Evolutionary conservation across 2,797 vertebrate species (phyloP), one percentile per base, ranked within the genome.

Genomic region (Thripadectes ignobilis): DNA sequence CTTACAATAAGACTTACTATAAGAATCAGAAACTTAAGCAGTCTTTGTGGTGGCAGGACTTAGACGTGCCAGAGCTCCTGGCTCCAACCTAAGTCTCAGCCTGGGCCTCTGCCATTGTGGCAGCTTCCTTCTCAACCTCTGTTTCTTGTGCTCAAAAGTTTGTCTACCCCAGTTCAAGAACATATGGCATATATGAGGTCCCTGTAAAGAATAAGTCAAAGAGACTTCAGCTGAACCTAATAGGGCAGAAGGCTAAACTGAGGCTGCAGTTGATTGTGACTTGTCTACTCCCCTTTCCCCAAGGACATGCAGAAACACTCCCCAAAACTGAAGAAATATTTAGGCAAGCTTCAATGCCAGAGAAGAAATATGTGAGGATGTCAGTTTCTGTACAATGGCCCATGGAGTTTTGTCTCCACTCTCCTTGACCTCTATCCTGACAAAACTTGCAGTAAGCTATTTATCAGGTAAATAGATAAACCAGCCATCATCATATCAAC

Each of bases 391-490:
- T 58, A 65, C 36, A 46, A 41, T 0, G 2, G 34, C 12, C 10
- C 12, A 15, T 46, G 0, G 1, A 59, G 10, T 57, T 92, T 52
- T 73, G 20, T 19, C 59, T 85, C 49, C 36, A 20, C 21, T 94
- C 48, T 91, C 85, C 91, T 96, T 96, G 92, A 86, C 52, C 41
- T 2, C 2, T 61, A 21, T 66, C 39, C 74, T 68, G 51, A 45
- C 46, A 49, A 83, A 93, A 84, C 29, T 73, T 94, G 34, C 79
- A 27, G 18, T 93, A 77, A 91, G 91, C 85, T 95, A 49, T 96
- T 95, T 93, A 58, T 86, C 84, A 87, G 87, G 88, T 80, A 89
- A 93, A 69, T 26, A 93, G 24, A 58, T 80, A 88, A 93, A 82
- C 86, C 71, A 80, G 52, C 57, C 51, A 26, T 72, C 36, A 55